A percentile compares a stretch with the other conserved stretches of the same genome.
Evolutionary conservation across 2,888 invertebrate species (phyloP).

Genomic region (Meta bourneti): DNA sequence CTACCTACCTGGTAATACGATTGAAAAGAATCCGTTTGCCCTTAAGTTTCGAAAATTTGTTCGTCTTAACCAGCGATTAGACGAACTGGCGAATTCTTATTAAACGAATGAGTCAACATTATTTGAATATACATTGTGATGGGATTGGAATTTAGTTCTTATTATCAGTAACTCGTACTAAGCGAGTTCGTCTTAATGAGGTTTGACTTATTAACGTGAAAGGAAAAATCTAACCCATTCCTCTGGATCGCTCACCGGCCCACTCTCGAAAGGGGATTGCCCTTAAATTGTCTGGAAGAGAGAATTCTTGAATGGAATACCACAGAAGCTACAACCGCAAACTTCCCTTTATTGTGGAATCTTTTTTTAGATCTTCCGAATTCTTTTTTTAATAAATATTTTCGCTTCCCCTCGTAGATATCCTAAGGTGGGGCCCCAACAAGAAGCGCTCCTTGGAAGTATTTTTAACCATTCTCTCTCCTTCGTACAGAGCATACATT

Average conservation of each 20-base stretch:
- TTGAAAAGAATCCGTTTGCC: too few species aligned
- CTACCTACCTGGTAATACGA: too few species aligned
- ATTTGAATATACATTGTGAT: too few species aligned
- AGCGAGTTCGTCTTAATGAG: too few species aligned
- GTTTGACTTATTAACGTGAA: too few species aligned
- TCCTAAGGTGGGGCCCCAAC: constrained; percentile 26
- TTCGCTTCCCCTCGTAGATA: constrained; percentile 16
- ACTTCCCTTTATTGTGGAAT: constrained; percentile 45
- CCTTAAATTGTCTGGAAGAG: constrained; percentile 4
- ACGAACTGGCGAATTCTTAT: too few species aligned
- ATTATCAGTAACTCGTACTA: too few species aligned
- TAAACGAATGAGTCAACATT: too few species aligned
- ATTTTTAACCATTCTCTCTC: constrained; percentile 52
- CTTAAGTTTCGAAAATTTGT: too few species aligned
- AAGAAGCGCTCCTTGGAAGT: constrained; percentile 28
- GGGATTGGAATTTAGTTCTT: too few species aligned
- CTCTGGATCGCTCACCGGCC: background rate
- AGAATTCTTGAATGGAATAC: constrained; percentile 54
- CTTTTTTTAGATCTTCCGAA: constrained; percentile 42
- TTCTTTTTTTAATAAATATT: constrained; percentile 57
- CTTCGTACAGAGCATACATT: background rate
- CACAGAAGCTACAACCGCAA: constrained; percentile 36
- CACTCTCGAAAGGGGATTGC: constrained; percentile 31
- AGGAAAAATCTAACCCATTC: too few species aligned
- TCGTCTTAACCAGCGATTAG: too few species aligned